These are phyloP conservation scores for Diachasmimorpha longicaudata DNA, from an alignment of 1,140 invertebrate genomes.

Conservation along the genomic window DNA sequence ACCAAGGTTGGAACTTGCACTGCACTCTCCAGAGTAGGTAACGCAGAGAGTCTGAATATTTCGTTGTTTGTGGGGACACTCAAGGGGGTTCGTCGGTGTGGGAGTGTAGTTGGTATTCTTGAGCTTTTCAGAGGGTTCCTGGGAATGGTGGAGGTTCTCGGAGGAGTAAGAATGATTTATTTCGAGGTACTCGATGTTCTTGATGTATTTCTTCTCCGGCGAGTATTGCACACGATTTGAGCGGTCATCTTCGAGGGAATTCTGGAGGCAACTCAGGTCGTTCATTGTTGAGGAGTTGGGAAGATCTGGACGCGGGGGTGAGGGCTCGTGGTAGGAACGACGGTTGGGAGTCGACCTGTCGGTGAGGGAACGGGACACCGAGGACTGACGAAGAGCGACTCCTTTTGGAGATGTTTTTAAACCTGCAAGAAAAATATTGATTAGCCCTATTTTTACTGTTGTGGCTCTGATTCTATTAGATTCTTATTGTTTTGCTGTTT, in stretches of 20 bases:
- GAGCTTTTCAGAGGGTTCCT: constrained; percentile 36
- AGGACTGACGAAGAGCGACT: constrained; percentile 21
- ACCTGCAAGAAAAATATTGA: constrained; percentile 9
- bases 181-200: constrained; percentile 43
- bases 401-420: constrained; percentile 28
- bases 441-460: background rate
- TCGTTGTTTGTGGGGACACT: constrained; percentile 3
- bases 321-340: constrained; percentile 33
- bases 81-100: constrained; percentile 29
- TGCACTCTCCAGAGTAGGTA: constrained; percentile 34
- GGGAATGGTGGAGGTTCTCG: constrained; percentile 27
- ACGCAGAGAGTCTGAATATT: constrained; percentile 31
- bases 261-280: constrained; percentile 41
- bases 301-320: constrained; percentile 28
- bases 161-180: constrained; percentile 32
- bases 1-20: constrained; percentile 37
- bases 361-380: constrained; percentile 29
- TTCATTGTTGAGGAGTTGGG: constrained; percentile 46
- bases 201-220: constrained; percentile 46
- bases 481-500: too few relatives aligned
- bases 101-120: constrained; percentile 39
- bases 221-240: constrained; percentile 34
- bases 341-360: constrained; percentile 29
- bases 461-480: background rate
- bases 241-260: constrained; percentile 34